phyloP scores from a whole-genome alignment of 2,888 invertebrate species.

The Trissoscelio sp. region DNA sequence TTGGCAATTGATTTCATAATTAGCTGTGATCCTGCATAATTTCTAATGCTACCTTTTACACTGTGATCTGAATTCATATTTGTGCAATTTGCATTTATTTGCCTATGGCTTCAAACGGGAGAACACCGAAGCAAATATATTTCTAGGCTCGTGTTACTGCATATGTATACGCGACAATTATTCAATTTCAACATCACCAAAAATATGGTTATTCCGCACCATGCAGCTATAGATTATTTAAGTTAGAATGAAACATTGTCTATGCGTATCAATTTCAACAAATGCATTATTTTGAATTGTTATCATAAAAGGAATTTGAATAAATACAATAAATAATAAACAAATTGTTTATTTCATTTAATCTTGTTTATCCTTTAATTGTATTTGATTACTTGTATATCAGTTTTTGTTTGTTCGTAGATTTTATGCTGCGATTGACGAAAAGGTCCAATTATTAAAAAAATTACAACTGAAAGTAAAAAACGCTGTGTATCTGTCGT shows the following conservation, averaged over 20 bases:
- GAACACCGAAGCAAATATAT: conserved; percentile 60
- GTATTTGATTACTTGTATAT: neutral
- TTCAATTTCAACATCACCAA: conserved; percentile 60
- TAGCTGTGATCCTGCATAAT: conserved; percentile 65
- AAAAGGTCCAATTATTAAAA: conserved; percentile 21
- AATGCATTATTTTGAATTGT: neutral
- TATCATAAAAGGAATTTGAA: neutral
- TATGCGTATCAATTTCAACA: neutral
- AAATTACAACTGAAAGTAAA: conserved; percentile 18
- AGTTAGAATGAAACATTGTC: conserved; percentile 30
- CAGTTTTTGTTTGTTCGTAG: neutral
- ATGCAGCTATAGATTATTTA: conserved; percentile 7
- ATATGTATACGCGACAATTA: conserved; percentile 66
- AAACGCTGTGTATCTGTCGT: conserved; percentile 9
- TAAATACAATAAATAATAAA: neutral
- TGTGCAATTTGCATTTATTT: conserved; percentile 68
- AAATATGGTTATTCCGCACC: conserved; percentile 47
- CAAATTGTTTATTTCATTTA: neutral
- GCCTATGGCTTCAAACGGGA: conserved; percentile 50
- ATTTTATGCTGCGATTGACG: neutral
- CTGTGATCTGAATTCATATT: conserved; percentile 58
- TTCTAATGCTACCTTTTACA: conserved; percentile 63
- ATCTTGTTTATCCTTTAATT: neutral
- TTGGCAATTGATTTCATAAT: conserved; percentile 59
- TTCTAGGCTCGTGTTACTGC: conserved; percentile 67